Evolutionary conservation across 1,140 invertebrate genomes (phyloP).

Genomic region (Pectinophora gossypiella): DNA sequence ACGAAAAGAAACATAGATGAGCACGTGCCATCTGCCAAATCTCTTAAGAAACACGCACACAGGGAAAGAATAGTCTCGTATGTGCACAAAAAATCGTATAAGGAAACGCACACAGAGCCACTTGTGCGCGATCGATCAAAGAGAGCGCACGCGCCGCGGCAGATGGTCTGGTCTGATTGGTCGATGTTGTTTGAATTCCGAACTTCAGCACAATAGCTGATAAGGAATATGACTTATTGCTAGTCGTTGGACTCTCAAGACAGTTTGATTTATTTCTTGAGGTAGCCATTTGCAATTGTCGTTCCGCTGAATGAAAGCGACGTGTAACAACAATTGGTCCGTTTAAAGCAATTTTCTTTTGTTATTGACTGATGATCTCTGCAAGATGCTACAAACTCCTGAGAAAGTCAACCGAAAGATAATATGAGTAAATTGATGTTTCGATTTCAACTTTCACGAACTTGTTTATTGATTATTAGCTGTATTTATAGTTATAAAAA

Average conservation of each 20-base stretch:
- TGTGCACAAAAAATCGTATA: slow-evolving; percentile 24
- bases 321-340: slow-evolving; percentile 22
- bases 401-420: too few species aligned
- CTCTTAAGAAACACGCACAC: slow-evolving; percentile 45
- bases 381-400: background rate
- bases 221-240: slow-evolving; percentile 58
- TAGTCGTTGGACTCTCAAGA: slow-evolving; percentile 19
- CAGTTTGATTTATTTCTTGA: slow-evolving; percentile 39
- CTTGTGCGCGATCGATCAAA: slow-evolving; percentile 44
- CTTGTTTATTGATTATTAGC: too few species aligned
- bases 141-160: slow-evolving; percentile 49
- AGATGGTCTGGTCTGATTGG: slow-evolving; percentile 62
- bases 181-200: slow-evolving; percentile 47
- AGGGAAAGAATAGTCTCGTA: slow-evolving; percentile 21
- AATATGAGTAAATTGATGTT: too few species aligned
- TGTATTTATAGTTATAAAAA: too few species aligned
- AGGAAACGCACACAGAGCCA: slow-evolving; percentile 42
- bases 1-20: slow-evolving; percentile 56
- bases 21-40: slow-evolving; percentile 74
- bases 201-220: slow-evolving; percentile 61
- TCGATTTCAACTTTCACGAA: too few species aligned
- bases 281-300: slow-evolving; percentile 24
- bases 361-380: slow-evolving; percentile 16
- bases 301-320: slow-evolving; percentile 11
- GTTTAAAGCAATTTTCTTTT: slow-evolving; percentile 27